Evolutionary conservation across 2,797 vertebrate genomes (phyloP).

Genomic region (Hapalemur alaotrensis): DNA sequence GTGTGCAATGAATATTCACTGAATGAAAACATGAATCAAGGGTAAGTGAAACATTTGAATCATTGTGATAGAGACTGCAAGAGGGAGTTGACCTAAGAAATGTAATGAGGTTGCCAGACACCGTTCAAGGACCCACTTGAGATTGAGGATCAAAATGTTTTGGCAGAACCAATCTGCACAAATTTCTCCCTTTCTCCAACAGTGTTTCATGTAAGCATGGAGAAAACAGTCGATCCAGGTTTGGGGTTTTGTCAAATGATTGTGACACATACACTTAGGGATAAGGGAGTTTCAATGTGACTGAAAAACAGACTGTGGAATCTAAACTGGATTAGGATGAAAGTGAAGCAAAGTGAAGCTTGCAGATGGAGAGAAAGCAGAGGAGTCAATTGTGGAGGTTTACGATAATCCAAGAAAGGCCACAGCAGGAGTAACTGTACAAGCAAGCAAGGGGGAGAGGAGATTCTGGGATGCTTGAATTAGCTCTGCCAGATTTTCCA

Average conservation of each 20-base stretch:
- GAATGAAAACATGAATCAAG: neutral
- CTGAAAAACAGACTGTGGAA: neutral
- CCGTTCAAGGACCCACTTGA: neutral
- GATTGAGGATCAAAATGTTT: neutral
- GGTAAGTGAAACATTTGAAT: neutral
- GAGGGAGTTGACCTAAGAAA: neutral
- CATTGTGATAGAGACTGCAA: neutral
- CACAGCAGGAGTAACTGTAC: neutral
- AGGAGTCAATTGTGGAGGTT: neutral
- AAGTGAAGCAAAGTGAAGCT: conserved; percentile 9
- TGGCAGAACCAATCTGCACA: neutral
- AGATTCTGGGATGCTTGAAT: neutral
- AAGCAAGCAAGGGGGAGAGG: neutral
- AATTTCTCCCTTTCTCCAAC: conserved; percentile 20
- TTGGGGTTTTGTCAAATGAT: conserved; percentile 6
- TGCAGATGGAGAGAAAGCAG: neutral
- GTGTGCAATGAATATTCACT: neutral
- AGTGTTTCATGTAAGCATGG: neutral
- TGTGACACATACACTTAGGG: neutral
- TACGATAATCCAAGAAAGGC: neutral
- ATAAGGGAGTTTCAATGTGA: neutral
- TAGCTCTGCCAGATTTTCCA: neutral
- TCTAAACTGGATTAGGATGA: neutral
- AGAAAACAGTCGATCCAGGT: neutral
- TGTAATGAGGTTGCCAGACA: neutral